Base-by-base conservation (phyloP, 1,140 invertebrate species). In the Cepaea nemoralis region DNA sequence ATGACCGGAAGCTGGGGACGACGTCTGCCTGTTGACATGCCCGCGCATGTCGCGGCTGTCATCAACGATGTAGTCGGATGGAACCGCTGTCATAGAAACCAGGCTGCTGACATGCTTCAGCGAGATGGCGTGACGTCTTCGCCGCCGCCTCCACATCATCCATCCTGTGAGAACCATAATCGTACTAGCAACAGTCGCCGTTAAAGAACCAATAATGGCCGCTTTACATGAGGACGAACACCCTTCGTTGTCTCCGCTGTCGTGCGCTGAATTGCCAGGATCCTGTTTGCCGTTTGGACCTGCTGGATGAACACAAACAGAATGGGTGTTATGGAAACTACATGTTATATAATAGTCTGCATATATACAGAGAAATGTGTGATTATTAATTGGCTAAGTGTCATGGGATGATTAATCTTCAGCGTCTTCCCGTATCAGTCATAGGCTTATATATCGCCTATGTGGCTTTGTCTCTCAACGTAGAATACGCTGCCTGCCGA, bases 61-160 rank as follows among this genome's bases (percentile, higher is more conserved):
- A 16, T 87, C 89, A 12, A 87, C 86, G 0, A 88, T 83, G 75
- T 92, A 92, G 81, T 91, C 90, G 1, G 91, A 91, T 0, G 91
- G 90, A 33, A 90, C 80, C 22, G 87, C 91, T 12, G 89, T 87
- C 40, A 91, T 82, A 5, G 90, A 91, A 12, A 88, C 85, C 1
- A 87, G 82, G 79, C 91, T 91, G 37, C 86, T 87, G 5, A 90
- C 87, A 78, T 89, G 89, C 74, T 90, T 90, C 37, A 86, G 74
- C 10, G 75, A 31, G 12, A 24, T 22, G 10, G 80, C 45, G 10
- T 85, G 82, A 39, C 81, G 82, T 59, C 75, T 80, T 33, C 83
- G 67, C 55, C 78, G 82, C 81, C 83, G 71, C 55, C 83, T 70
- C n/a, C 81, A 78, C 14, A 84, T 69, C 48, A 82, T 80, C 74